Conservation (phyloP, 1,140 invertebrate genomes). For the Diuraphis noxia region DNA sequence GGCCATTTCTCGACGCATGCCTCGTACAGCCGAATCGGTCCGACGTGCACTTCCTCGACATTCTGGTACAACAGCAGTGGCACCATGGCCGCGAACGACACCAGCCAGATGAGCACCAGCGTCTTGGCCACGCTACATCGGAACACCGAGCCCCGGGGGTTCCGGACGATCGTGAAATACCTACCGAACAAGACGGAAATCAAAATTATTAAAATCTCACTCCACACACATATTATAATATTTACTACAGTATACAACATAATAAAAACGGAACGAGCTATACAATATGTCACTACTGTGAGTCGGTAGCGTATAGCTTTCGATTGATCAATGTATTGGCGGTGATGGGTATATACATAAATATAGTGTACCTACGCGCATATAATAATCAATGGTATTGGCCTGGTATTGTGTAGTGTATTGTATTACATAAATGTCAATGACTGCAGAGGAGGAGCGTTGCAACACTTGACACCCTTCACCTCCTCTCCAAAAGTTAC, state of each 20-base stretch:
- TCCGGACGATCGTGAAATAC: constrained; percentile 63
- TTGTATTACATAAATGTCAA: neutral
- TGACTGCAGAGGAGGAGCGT: neutral
- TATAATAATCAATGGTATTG: neutral
- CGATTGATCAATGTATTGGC: neutral
- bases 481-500: neutral
- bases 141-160: constrained; percentile 58
- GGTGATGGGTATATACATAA: neutral
- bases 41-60: constrained; percentile 59
- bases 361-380: neutral
- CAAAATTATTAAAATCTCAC: neutral
- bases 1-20: constrained; percentile 62
- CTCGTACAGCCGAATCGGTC: constrained; percentile 59
- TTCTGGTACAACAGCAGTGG: constrained; percentile 62
- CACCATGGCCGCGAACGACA: constrained; percentile 64
- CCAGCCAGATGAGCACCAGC: constrained; percentile 64
- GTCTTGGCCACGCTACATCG: constrained; percentile 56
- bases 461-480: neutral
- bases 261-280: too few species aligned
- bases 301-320: neutral
- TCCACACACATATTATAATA: too few species aligned
- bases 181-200: neutral
- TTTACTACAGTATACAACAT: too few species aligned
- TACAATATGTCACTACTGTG: too few species aligned
- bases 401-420: too few species aligned